Evolutionary conservation across 2,888 invertebrate species (phyloP).

Genomic region (Orthosia gothica): DNA sequence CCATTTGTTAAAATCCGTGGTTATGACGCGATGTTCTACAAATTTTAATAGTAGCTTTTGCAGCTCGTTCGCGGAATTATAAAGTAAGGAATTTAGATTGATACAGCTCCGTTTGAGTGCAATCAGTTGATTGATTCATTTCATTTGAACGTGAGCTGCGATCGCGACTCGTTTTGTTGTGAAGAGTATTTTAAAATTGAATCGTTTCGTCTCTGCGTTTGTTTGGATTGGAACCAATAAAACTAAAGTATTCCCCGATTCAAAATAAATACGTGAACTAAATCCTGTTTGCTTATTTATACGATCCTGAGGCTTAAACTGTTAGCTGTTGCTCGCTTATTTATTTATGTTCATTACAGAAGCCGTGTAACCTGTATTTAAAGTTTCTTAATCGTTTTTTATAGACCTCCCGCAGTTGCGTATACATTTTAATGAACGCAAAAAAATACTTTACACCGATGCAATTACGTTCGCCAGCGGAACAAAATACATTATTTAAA

Average conservation of each 20-base stretch:
- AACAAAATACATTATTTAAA: slow-evolving; percentile 52
- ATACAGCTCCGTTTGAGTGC: slow-evolving; percentile 54
- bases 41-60: slow-evolving; percentile 40
- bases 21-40: slow-evolving; percentile 40
- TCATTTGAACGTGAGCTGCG: slow-evolving; percentile 34
- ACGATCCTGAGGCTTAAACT: slow-evolving; percentile 44
- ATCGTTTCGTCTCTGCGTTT: slow-evolving; percentile 43
- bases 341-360: slow-evolving; percentile 63
- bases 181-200: slow-evolving; percentile 48
- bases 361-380: slow-evolving; percentile 61
- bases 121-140: slow-evolving; percentile 63
- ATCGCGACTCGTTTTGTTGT: slow-evolving; percentile 24
- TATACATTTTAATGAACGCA: slow-evolving; percentile 38
- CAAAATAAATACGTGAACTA: slow-evolving; percentile 55
- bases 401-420: slow-evolving; percentile 58
- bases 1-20: slow-evolving; percentile 15
- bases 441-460: slow-evolving; percentile 45
- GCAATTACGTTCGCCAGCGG: slow-evolving; percentile 49
- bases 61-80: slow-evolving; percentile 45
- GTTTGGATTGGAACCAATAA: slow-evolving; percentile 37
- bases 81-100: slow-evolving; percentile 63
- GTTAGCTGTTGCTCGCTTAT: slow-evolving; percentile 33
- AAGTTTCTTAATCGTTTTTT: slow-evolving; percentile 57
- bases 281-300: slow-evolving; percentile 56
- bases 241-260: slow-evolving; percentile 47